phyloP scores from a whole-genome alignment of 2,888 invertebrate species.

The Ypsolopha scabrella region DNA sequence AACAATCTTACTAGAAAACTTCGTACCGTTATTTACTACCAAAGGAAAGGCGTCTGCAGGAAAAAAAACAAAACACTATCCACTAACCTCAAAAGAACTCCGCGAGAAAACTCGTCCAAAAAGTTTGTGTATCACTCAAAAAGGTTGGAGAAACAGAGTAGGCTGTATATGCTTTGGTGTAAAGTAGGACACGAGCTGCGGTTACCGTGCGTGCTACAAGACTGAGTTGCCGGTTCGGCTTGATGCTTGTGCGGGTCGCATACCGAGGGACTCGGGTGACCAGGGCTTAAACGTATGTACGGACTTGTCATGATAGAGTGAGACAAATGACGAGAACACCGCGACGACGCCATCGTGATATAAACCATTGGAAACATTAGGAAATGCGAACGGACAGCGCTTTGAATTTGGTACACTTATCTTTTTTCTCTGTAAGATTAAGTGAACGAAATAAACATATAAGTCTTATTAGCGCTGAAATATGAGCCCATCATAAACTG shows the following conservation, averaged over 20 bases:
- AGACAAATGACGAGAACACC: too few species aligned
- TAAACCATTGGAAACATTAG: too few species aligned
- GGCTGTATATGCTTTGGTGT: neutral
- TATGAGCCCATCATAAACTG: too few species aligned
- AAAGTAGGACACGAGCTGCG: neutral
- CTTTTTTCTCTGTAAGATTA: too few species aligned
- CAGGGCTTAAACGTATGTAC: conserved; percentile 3
- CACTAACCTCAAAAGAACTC: neutral
- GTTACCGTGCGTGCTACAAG: neutral
- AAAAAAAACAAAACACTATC: neutral
- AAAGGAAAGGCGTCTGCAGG: neutral
- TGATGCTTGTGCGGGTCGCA: conserved; percentile 9
- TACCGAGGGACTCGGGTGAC: conserved; percentile 14
- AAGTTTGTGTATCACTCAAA: neutral
- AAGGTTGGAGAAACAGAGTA: neutral
- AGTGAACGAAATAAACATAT: too few species aligned
- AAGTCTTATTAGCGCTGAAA: too few species aligned
- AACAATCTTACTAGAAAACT: neutral
- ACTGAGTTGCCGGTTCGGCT: neutral
- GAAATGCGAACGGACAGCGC: too few species aligned
- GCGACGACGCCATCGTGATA: too few species aligned
- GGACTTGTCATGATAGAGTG: neutral
- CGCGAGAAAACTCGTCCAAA: neutral
- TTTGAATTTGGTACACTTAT: too few species aligned
- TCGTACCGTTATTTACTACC: neutral